phyloP scores from a whole-genome alignment of 2,797 vertebrate genomes.

The Hypotaenidia okinawae region DNA sequence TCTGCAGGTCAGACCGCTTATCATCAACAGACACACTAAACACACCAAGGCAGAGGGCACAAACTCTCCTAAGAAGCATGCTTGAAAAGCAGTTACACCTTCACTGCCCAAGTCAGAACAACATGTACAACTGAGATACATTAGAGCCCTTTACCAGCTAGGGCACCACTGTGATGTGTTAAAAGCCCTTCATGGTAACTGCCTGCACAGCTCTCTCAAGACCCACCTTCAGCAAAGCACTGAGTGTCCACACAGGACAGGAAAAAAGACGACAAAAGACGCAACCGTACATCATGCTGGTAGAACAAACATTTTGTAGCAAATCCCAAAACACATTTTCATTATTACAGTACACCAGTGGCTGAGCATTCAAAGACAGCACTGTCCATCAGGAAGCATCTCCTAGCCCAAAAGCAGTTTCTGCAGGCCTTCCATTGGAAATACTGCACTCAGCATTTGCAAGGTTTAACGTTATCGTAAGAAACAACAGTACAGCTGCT shows the following conservation, averaged over 20 bases:
- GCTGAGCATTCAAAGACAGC: background rate
- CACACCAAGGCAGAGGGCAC: background rate
- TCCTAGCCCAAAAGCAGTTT: background rate
- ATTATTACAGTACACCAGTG: background rate
- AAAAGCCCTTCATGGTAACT: background rate
- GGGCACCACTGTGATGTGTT: fast-evolving
- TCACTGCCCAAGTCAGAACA: background rate
- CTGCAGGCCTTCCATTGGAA: background rate
- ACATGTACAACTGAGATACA: background rate
- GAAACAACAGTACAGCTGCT: background rate
- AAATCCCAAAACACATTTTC: background rate
- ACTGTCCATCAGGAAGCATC: background rate
- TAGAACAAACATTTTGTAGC: background rate
- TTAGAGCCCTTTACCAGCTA: background rate
- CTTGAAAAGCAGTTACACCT: background rate
- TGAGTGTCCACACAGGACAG: background rate
- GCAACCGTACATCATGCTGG: background rate
- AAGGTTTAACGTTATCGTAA: background rate
- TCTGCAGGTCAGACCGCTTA: background rate
- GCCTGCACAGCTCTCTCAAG: background rate
- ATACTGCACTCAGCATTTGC: background rate
- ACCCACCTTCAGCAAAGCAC: background rate
- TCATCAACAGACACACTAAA: background rate
- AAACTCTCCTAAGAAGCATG: background rate
- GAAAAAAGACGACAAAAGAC: too few relatives aligned